A percentile compares a stretch with the other conserved stretches of the same genome.
These are phyloP conservation scores for Tichodroma muraria DNA, from an alignment of 2,113 vertebrate genomes.

Conservation along the genomic window DNA sequence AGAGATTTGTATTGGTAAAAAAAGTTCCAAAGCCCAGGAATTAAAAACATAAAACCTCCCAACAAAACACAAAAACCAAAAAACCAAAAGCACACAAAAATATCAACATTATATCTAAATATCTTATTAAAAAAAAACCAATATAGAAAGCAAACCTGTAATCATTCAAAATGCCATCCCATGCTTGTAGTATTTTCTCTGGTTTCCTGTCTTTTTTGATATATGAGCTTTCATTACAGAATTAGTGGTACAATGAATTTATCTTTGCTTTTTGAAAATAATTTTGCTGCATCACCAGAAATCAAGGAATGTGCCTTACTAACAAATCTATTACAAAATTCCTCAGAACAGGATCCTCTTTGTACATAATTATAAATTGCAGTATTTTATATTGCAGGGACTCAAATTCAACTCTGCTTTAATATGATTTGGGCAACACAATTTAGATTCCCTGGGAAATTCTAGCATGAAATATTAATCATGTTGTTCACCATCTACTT, in stretches of 20 bases:
- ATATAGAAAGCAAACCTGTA: not conserved
- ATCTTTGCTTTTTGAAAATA: not conserved
- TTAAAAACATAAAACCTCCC: not conserved
- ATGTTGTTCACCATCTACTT: not conserved
- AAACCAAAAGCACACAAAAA: not conserved
- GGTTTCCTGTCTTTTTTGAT: not conserved
- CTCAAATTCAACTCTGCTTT: not conserved
- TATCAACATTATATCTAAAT: not conserved
- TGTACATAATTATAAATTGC: not conserved
- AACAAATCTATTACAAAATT: not conserved
- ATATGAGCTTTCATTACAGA: not conserved
- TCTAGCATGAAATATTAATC: not conserved
- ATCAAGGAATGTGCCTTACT: not conserved
- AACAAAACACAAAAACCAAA: not conserved
- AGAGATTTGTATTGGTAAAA: not conserved
- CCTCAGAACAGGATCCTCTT: not conserved
- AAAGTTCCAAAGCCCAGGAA: not conserved
- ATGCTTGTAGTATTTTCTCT: not conserved
- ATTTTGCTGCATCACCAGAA: not conserved
- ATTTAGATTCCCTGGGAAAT: not conserved
- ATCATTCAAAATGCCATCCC: not conserved
- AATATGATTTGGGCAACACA: not conserved
- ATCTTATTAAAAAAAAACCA: not conserved
- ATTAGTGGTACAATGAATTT: not conserved
- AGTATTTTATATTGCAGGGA: not conserved